Conservation (phyloP, 2,888 invertebrate species). For the Galeopsomyia nigrocyanea region DNA sequence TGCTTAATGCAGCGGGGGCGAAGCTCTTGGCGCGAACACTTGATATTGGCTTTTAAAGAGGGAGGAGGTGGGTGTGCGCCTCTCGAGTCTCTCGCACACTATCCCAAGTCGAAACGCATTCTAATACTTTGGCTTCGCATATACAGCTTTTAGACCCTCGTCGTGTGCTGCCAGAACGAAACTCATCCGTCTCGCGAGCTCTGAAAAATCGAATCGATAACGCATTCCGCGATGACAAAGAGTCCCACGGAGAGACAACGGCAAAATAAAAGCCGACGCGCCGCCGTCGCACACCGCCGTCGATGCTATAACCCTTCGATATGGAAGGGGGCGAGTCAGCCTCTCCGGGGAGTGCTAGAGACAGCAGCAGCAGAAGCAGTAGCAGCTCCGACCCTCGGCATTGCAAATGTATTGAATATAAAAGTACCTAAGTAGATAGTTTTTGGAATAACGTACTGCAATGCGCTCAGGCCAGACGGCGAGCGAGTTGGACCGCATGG, state of each 20-base stretch:
- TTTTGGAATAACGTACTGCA: constrained; percentile 62
- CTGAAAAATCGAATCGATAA: constrained; percentile 57
- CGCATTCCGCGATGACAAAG: constrained; percentile 48
- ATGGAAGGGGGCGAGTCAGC: constrained; percentile 32
- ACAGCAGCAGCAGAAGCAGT: constrained; percentile 24
- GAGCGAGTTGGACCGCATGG: not conserved
- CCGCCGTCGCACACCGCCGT: constrained; percentile 13
- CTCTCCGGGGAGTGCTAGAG: constrained; percentile 64
- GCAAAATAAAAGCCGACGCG: constrained; percentile 33
- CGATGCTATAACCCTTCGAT: constrained; percentile 59
- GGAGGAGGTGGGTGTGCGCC: not conserved
- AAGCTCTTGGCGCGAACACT: constrained; percentile 10
- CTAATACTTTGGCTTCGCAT: too few species aligned
- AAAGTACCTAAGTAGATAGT: constrained; percentile 67
- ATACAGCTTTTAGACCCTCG: too few species aligned
- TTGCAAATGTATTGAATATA: constrained; percentile 67
- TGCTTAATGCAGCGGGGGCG: constrained; percentile 23
- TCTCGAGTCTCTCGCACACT: too few species aligned
- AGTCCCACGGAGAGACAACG: constrained; percentile 31
- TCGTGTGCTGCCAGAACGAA: constrained; percentile 23
- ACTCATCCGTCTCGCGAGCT: constrained; percentile 47
- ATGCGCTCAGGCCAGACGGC: not conserved
- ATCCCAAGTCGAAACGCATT: too few species aligned
- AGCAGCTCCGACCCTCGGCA: constrained; percentile 48
- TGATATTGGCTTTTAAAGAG: constrained; percentile 30